These are phyloP conservation scores for Nyleta sp. DNA, from an alignment of 2,888 invertebrate genomes.

Conservation along the genomic window DNA sequence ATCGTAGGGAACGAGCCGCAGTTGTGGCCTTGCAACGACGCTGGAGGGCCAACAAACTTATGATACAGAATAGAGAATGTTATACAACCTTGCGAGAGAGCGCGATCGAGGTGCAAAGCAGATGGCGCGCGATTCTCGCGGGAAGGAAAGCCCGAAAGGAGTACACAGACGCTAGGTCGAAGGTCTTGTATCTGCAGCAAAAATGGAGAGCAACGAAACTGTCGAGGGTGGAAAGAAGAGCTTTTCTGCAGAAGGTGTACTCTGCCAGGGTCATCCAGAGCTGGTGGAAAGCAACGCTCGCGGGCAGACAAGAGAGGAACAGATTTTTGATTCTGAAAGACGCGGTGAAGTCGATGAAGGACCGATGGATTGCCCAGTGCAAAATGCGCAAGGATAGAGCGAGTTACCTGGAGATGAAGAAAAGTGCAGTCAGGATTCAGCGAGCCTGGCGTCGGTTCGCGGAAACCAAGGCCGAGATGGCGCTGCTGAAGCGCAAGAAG, in stretches of 20 bases:
- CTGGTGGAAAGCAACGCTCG: constrained; percentile 81
- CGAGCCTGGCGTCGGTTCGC: constrained; percentile 75
- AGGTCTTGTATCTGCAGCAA: constrained; percentile 74
- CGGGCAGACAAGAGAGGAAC: constrained; percentile 79
- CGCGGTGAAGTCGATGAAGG: constrained; percentile 73
- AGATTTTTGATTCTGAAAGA: constrained; percentile 79
- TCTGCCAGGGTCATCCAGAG: constrained; percentile 80
- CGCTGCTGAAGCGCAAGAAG: constrained; percentile 28
- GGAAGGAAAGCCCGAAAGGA: constrained; percentile 73
- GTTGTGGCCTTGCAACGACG: too few species aligned
- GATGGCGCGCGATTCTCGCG: constrained; percentile 80
- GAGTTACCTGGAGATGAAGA: constrained; percentile 75
- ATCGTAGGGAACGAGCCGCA: too few species aligned
- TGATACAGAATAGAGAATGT: too few species aligned
- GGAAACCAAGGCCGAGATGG: constrained; percentile 68
- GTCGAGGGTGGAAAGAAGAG: constrained; percentile 79
- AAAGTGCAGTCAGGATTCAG: constrained; percentile 82
- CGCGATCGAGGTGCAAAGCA: constrained; percentile 83
- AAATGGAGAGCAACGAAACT: constrained; percentile 79
- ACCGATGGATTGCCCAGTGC: constrained; percentile 78
- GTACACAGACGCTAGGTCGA: constrained; percentile 75
- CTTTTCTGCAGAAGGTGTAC: constrained; percentile 76
- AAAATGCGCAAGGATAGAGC: constrained; percentile 79
- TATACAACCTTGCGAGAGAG: constrained; percentile 82
- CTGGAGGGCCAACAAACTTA: too few species aligned